Percentiles rank a stretch among this genome's conserved stretches.
Evolutionary conservation across 30 jellyfish, hydroid and myxozoan species (phyloP).

Genomic region (Turritopsis rubra): DNA sequence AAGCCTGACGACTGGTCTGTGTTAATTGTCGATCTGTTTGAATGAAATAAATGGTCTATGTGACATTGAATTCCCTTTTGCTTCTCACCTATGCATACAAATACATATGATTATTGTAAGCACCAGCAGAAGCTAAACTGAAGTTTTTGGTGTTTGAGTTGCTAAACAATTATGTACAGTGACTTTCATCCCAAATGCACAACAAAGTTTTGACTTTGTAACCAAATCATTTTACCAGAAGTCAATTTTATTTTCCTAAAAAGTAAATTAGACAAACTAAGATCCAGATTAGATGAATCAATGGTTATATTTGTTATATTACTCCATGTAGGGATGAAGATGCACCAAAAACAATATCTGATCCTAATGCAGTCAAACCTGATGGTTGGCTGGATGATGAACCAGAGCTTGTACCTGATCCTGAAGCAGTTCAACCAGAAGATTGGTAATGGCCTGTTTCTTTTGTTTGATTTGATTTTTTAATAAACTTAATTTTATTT

Average conservation of each 20-base stretch:
- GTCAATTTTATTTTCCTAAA: too few relatives aligned
- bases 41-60: too few relatives aligned
- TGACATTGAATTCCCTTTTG: neutral
- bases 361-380: conserved; percentile 87
- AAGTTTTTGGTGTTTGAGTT: neutral
- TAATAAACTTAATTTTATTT: neutral
- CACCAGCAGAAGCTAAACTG: neutral
- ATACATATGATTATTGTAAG: neutral
- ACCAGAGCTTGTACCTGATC: conserved; percentile 89
- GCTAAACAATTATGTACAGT: neutral
- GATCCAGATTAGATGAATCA: too few relatives aligned
- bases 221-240: neutral
- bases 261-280: too few relatives aligned
- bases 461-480: neutral
- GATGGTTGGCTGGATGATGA: conserved; percentile 97
- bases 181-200: neutral
- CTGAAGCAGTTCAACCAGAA: conserved; percentile 88
- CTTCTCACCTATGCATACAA: neutral
- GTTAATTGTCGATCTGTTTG: too few relatives aligned
- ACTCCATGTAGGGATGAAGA: conserved; percentile 96
- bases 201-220: neutral
- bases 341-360: conserved; percentile 78
- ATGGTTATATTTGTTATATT: too few relatives aligned
- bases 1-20: conserved; percentile 97
- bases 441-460: conserved; percentile 56